Evolutionary conservation across 1,140 invertebrate genomes (phyloP), one percentile per base, ranked within the genome.

Genomic region (Aphelenchoides avenae): DNA sequence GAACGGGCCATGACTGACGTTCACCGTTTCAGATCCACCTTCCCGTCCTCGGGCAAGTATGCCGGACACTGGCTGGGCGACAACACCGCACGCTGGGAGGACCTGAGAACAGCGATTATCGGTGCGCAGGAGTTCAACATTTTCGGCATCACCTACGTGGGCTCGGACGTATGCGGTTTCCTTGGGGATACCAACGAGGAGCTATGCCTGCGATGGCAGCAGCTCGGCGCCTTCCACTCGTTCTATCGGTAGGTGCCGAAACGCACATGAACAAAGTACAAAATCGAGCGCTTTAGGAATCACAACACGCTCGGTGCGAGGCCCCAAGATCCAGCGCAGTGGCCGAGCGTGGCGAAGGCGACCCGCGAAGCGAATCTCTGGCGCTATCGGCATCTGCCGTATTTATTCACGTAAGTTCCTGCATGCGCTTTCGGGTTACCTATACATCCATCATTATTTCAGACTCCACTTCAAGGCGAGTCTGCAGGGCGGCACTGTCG

Each of bases 51-150:
- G 57, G 90, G 90, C 15, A 80, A 82, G 52, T 89, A 84, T 78
- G 84, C 85, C n/a, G 89, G 87, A 9, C 88, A 92, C 79, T 95
- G 91, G 91, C 86, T 87, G 57, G 91, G 91, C 0, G 88, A 90
- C 79, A 82, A 84, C 64, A 70, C 52, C 1, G 78, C 79, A 5
- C 61, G 66, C 7, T 84, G 81, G 82, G 58, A 70, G 5, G 77
- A 83, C 59, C 57, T 84, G 47, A 64, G 66, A 34, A 73, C 64
- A 34, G 78, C 81, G 11, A 78, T 84, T 26, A 77, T 75, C 30
- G 71, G 71, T 9, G 74, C 60, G 5, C 54, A 43, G 42, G 85
- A 84, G 67, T 89, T 87, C 77, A 87, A 85, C 68, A 78, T 92
- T 39, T 91, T 89, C 79, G 89, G 89, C 47, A 84, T 82, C 37